Evolutionary conservation across 2,888 invertebrate genomes (phyloP).

Genomic region (Drosophila sordidula): DNA sequence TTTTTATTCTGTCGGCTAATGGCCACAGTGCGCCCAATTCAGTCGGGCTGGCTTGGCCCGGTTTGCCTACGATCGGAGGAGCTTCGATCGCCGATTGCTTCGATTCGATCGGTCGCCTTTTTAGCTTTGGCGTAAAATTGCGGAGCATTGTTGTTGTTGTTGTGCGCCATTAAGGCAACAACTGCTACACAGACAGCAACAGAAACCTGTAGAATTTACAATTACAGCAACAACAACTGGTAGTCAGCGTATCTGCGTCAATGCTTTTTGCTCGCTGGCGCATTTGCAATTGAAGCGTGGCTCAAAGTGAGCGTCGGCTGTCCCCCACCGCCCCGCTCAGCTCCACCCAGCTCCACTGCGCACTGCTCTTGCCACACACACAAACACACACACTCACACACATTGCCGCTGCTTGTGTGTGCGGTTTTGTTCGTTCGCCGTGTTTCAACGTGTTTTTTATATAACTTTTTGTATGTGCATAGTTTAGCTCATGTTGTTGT

Average conservation of each 20-base stretch:
- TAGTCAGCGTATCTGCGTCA: slow-evolving; percentile 67
- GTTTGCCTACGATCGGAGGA: slow-evolving; percentile 63
- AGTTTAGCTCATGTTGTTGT: slow-evolving; percentile 45
- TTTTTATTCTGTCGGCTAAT: background rate
- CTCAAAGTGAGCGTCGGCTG: slow-evolving; percentile 62
- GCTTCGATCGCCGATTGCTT: slow-evolving; percentile 63
- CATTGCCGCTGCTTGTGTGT: slow-evolving; percentile 11
- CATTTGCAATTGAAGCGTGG: slow-evolving; percentile 80
- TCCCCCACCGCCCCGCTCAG: slow-evolving; percentile 2
- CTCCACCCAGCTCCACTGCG: background rate
- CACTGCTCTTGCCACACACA: slow-evolving; percentile 2
- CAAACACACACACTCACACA: slow-evolving; percentile 1
- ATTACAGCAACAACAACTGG: slow-evolving; percentile 64
- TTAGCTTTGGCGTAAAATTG: slow-evolving; percentile 78
- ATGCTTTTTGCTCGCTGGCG: slow-evolving; percentile 65
- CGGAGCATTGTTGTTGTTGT: slow-evolving; percentile 50
- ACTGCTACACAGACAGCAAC: slow-evolving; percentile 48
- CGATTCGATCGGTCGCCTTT: slow-evolving; percentile 73
- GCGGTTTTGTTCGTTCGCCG: slow-evolving; percentile 5
- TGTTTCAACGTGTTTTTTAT: slow-evolving; percentile 71
- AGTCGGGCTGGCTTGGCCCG: slow-evolving; percentile 47
- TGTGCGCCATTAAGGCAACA: slow-evolving; percentile 71
- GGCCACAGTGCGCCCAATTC: slow-evolving; percentile 40
- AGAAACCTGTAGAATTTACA: slow-evolving; percentile 79
- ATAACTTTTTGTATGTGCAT: slow-evolving; percentile 68